Percentiles rank a stretch among this genome's conserved stretches.
phyloP scores from a whole-genome alignment of 2,113 vertebrate species.

The Pipra filicauda region DNA sequence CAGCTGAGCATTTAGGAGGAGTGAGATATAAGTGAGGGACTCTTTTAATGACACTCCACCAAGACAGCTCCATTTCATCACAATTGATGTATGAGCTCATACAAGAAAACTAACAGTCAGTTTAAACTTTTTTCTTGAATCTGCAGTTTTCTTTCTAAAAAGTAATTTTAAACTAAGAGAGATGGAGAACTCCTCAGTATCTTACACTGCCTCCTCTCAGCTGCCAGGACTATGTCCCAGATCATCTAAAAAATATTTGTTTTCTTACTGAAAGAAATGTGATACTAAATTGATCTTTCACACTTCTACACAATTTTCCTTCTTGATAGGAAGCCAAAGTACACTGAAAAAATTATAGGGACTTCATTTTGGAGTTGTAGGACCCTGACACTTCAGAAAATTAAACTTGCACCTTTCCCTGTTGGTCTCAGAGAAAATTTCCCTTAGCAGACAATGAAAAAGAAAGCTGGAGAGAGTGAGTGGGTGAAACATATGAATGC shows the following conservation, averaged over 20 bases:
- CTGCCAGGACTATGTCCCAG: background rate
- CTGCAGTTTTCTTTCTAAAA: constrained; percentile 44
- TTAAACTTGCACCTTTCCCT: background rate
- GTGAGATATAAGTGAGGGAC: background rate
- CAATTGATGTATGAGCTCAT: constrained; percentile 14
- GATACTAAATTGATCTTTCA: constrained; percentile 2
- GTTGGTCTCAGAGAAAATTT: background rate
- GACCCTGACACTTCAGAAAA: background rate
- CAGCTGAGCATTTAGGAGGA: background rate
- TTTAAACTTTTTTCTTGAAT: constrained; percentile 49
- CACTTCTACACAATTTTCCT: background rate
- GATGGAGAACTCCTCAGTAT: constrained; percentile 14
- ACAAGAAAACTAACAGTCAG: background rate
- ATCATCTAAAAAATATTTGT: background rate
- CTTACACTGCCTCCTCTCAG: background rate
- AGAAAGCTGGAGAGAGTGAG: background rate
- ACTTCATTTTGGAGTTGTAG: background rate
- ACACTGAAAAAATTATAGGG: background rate
- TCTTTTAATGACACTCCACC: background rate
- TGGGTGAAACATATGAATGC: background rate
- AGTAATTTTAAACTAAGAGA: constrained; percentile 36
- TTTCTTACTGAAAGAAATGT: background rate
- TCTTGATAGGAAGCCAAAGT: background rate
- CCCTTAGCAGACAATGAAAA: background rate
- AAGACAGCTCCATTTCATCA: background rate